phyloP scores from a whole-genome alignment of 2,113 vertebrate species.

The Gavialis gangeticus region DNA sequence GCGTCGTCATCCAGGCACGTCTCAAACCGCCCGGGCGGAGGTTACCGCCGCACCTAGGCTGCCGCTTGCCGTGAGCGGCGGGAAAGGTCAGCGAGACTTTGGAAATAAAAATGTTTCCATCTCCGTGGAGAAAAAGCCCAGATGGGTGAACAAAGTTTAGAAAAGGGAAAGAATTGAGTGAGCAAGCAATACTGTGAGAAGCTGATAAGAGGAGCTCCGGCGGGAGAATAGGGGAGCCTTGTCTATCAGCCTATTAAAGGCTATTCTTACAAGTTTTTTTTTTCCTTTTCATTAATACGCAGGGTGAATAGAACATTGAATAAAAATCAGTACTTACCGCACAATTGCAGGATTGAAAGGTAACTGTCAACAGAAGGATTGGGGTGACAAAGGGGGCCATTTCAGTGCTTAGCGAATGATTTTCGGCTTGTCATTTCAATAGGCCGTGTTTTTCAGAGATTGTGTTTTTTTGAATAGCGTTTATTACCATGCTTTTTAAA shows the following conservation, averaged over 20 bases:
- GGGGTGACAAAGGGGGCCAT: slow-evolving; percentile 83
- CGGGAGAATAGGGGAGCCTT: slow-evolving; percentile 84
- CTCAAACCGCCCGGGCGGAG: neutral
- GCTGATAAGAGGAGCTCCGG: slow-evolving; percentile 88
- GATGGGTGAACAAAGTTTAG: slow-evolving; percentile 55
- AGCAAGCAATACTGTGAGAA: slow-evolving; percentile 81
- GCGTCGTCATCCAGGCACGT: accelerated
- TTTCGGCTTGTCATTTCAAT: slow-evolving; percentile 87
- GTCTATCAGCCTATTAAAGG: slow-evolving; percentile 89
- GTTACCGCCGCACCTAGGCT: neutral
- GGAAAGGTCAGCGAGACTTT: slow-evolving; percentile 53
- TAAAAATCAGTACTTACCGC: slow-evolving; percentile 89
- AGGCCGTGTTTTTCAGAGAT: slow-evolving; percentile 90
- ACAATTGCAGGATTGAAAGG: slow-evolving; percentile 94
- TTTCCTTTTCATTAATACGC: slow-evolving; percentile 84
- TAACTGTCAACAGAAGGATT: slow-evolving; percentile 92
- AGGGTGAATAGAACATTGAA: slow-evolving; percentile 88
- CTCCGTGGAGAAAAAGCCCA: slow-evolving; percentile 29
- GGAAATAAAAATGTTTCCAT: slow-evolving; percentile 54
- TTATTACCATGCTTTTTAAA: slow-evolving; percentile 85
- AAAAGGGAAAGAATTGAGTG: slow-evolving; percentile 72
- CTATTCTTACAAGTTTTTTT: slow-evolving; percentile 86
- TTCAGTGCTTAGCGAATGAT: slow-evolving; percentile 85
- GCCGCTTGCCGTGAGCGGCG: neutral
- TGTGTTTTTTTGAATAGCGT: slow-evolving; percentile 86